These are phyloP conservation scores for Pyrochroa serraticornis DNA, from an alignment of 2,888 invertebrate species.

Conservation along the genomic window DNA sequence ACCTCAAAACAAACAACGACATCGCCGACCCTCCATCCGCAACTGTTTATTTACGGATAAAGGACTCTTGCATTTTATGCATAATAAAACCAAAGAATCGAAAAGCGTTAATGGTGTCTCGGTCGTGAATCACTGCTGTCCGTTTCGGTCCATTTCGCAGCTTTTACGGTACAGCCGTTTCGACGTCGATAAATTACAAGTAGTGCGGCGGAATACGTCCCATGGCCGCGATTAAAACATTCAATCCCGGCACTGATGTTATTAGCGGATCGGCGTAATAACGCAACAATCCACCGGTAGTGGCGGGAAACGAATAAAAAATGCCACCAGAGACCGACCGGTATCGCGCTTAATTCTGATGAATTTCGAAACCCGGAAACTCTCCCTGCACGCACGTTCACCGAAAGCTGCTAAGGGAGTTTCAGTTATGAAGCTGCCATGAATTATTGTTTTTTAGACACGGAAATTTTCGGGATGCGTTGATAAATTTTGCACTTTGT, in stretches of 20 bases:
- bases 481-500: too few species aligned
- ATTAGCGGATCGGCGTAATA: slow-evolving; percentile 23
- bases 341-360: slow-evolving; percentile 21
- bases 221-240: slow-evolving; percentile 37
- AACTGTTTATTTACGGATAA: not conserved
- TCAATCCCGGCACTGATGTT: slow-evolving; percentile 26
- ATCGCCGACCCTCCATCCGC: too few species aligned
- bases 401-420: slow-evolving; percentile 6
- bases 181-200: slow-evolving; percentile 41
- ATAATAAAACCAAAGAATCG: slow-evolving; percentile 43
- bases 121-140: slow-evolving; percentile 37
- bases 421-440: slow-evolving; percentile 1
- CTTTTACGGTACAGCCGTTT: slow-evolving; percentile 39
- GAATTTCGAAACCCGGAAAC: slow-evolving; percentile 16
- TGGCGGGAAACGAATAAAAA: slow-evolving; percentile 5
- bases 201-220: slow-evolving; percentile 30
- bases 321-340: slow-evolving; percentile 13
- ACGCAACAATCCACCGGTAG: not conserved
- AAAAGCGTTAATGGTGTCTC: slow-evolving; percentile 37
- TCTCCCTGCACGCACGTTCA: slow-evolving; percentile 11
- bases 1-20: too few species aligned
- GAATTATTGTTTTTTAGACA: slow-evolving; percentile 10
- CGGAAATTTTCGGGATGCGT: too few species aligned
- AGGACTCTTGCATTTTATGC: slow-evolving; percentile 33
- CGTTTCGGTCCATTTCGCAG: slow-evolving; percentile 40